Evolutionary conservation across 2,888 invertebrate genomes (phyloP).

Genomic region (Trichopoda pennipes): DNA sequence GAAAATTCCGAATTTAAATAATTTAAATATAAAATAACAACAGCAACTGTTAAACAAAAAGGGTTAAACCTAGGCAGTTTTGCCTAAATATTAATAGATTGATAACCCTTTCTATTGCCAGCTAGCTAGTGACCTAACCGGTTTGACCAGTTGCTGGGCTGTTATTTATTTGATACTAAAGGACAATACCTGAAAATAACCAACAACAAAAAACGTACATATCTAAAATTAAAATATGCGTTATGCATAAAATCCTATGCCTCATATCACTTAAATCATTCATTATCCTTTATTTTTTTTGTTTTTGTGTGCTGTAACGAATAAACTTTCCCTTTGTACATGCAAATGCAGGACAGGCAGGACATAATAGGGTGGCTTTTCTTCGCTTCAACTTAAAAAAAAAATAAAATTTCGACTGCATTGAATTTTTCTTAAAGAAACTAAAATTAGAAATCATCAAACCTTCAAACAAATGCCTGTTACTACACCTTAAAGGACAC

Average conservation of each 20-base stretch:
- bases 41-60: background rate
- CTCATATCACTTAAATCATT: background rate
- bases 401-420: background rate
- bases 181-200: slow-evolving; percentile 6
- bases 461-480: background rate
- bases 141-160: slow-evolving; percentile 53
- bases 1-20: background rate
- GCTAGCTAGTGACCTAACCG: slow-evolving; percentile 49
- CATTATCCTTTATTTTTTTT: background rate
- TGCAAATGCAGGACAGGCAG: background rate
- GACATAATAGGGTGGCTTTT: slow-evolving; percentile 17
- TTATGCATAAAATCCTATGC: slow-evolving; percentile 1
- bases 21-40: slow-evolving; percentile 10
- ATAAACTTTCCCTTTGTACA: background rate
- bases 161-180: background rate
- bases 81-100: background rate
- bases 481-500: background rate
- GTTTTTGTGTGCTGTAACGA: background rate
- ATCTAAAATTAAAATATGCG: slow-evolving; percentile 1
- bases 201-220: too few relatives aligned
- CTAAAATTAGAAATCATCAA: background rate
- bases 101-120: slow-evolving; percentile 9
- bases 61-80: slow-evolving; percentile 25
- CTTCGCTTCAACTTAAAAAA: background rate
- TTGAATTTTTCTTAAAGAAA: background rate